These are phyloP conservation scores for Tortrix viridana DNA, from an alignment of 2,888 invertebrate species.

Conservation along the genomic window DNA sequence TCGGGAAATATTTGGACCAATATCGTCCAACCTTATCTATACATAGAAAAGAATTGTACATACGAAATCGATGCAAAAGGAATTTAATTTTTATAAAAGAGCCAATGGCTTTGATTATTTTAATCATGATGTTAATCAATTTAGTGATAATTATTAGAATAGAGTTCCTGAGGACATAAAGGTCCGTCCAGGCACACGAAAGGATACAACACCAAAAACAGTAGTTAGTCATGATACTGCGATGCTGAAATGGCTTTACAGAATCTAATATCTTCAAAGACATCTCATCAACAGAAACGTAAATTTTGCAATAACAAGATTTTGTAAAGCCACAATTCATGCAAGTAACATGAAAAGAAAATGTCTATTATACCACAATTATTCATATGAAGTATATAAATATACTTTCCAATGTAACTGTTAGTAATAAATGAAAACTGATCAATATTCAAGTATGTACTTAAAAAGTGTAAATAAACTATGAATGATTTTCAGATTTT, in stretches of 20 bases:
- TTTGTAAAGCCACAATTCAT: conserved; percentile 50
- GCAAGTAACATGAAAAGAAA: conserved; percentile 54
- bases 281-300: too few species aligned
- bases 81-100: conserved; percentile 62
- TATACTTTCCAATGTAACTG: conserved; percentile 40
- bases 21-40: conserved; percentile 31
- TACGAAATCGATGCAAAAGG: conserved; percentile 69
- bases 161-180: conserved; percentile 77
- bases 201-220: conserved; percentile 81
- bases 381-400: conserved; percentile 57
- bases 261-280: conserved; percentile 42
- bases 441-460: conserved; percentile 40
- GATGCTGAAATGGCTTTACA: conserved; percentile 54
- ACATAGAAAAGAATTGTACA: conserved; percentile 51
- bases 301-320: conserved; percentile 34
- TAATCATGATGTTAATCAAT: conserved; percentile 28
- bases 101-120: conserved; percentile 28
- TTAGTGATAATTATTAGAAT: conserved; percentile 50
- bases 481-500: conserved; percentile 7
- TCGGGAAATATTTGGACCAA: conserved; percentile 31
- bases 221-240: conserved; percentile 70
- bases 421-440: conserved; percentile 44
- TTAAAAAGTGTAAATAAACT: conserved; percentile 22
- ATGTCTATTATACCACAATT: conserved; percentile 80
- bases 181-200: conserved; percentile 78